phyloP scores from a whole-genome alignment of 2,888 invertebrate genomes.

The Creontiades dilutus region DNA sequence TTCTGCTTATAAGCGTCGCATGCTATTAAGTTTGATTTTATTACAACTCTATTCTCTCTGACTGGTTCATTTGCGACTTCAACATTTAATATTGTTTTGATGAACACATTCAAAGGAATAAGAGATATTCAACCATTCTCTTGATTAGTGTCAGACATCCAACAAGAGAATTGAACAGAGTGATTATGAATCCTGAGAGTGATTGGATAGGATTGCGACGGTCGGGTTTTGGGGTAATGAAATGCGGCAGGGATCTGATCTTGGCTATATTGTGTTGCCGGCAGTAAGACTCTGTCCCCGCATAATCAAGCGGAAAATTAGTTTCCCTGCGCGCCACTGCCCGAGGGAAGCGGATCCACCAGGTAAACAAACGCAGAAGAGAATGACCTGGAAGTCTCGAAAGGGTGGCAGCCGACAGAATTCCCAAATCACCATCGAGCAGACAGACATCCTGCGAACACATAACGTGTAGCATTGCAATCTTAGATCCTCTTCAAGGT shows the following conservation, averaged over 20 bases:
- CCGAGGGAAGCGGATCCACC: background rate
- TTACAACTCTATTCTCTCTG: too few relatives aligned
- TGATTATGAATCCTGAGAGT: background rate
- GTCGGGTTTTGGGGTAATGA: constrained; percentile 30
- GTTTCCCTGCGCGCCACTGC: background rate
- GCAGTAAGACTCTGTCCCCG: constrained; percentile 28
- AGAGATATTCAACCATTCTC: background rate
- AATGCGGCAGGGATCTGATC: constrained; percentile 10
- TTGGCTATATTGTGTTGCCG: constrained; percentile 10
- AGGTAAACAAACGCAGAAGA: constrained; percentile 29
- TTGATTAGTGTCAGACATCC: background rate
- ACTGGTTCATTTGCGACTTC: too few relatives aligned
- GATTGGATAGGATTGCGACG: background rate
- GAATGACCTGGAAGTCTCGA: background rate
- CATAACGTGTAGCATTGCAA: too few relatives aligned
- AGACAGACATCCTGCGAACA: too few relatives aligned
- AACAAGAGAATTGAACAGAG: background rate
- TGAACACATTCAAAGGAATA: too few relatives aligned
- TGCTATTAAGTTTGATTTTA: too few relatives aligned
- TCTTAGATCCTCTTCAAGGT: too few relatives aligned
- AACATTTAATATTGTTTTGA: too few relatives aligned
- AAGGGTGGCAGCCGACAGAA: background rate
- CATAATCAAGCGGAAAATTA: constrained; percentile 52
- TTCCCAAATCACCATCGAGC: too few relatives aligned
- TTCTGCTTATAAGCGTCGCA: too few relatives aligned